Evolutionary conservation across 1,140 invertebrate species (phyloP), one percentile per base, ranked within the genome.

Genomic region (Asbolus verrucosus): DNA sequence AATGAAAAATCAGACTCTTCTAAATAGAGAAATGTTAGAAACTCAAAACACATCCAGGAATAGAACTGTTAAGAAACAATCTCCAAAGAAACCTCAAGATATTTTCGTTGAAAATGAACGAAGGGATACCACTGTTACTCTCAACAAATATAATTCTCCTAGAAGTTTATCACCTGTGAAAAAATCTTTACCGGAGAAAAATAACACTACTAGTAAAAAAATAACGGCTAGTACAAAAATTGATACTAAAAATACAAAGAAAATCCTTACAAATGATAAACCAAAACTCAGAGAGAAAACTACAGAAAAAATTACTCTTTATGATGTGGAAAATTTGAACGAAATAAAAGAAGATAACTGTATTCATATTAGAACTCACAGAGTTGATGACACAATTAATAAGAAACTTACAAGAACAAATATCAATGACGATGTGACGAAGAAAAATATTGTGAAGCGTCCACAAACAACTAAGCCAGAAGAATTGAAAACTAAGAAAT

Each of bases 41-140:
- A 63, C 61, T 31, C 67, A 11, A 39, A 50, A 6, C 62, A 59
- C n/a, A 21, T n/a, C 3, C 33, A 9, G 18, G 33, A 43, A 68
- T 41, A 76, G 71, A 62, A 70, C 63, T 36, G 72, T 72, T 16
- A 76, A 77, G 50, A 77, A 74, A 67, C 72, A 73, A 68, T 66
- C 71, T 11, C 67, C 72, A 1, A 65, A 36, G 11, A 65, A 13
- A 8, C 11, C 46, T 1, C 6, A 19, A 27, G 19, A 54, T 13
- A n/a, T 54, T n/a, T 43, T 67, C 16, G 63, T 68, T 8, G 59
- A 65, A 66, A 67, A 61, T 63, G 62, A 69, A 61, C 24, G 18
- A 9, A 21, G 14, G 0, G 61, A 60, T 15, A 63, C 31, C 4
- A 43, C 41, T 33, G 24, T 43, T 16, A 71, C 30, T 27, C 8